phyloP scores from a whole-genome alignment of 2,888 invertebrate genomes.

The Argyresthia albistria region DNA sequence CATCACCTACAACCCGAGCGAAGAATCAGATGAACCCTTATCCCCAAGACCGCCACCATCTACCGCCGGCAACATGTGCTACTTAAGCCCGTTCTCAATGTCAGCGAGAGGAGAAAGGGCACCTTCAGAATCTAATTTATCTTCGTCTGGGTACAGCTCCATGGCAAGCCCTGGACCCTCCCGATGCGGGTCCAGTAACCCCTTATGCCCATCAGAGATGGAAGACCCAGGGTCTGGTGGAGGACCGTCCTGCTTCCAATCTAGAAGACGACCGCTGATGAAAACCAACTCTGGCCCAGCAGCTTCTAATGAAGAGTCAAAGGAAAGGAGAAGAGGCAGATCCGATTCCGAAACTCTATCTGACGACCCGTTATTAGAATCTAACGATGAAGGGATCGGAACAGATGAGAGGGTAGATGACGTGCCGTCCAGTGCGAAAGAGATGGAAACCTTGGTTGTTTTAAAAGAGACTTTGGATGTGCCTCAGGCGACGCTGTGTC shows the following conservation, averaged over 20 bases:
- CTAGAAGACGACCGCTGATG: conserved; percentile 74
- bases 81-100: conserved; percentile 85
- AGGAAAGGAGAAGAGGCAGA: conserved; percentile 71
- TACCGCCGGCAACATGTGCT: conserved; percentile 74
- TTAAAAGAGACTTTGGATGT: conserved; percentile 59
- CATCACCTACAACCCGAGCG: conserved; percentile 82
- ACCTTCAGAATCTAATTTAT: conserved; percentile 86
- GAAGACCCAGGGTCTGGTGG: conserved; percentile 79
- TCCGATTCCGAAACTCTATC: conserved; percentile 84
- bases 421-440: conserved; percentile 79
- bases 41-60: conserved; percentile 74
- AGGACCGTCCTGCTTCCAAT: conserved; percentile 63
- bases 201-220: conserved; percentile 82
- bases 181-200: conserved; percentile 86
- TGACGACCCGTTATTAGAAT: conserved; percentile 79
- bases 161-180: conserved; percentile 90
- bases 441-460: conserved; percentile 58
- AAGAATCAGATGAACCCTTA: conserved; percentile 83
- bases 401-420: conserved; percentile 83
- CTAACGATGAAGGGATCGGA: conserved; percentile 84
- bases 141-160: conserved; percentile 88
- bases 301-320: conserved; percentile 50
- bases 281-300: conserved; percentile 72
- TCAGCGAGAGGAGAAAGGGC: conserved; percentile 80
- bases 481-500: conserved; percentile 48